Evolutionary conservation across 2,888 invertebrate genomes (phyloP).

Genomic region (Ormyrus labotus): DNA sequence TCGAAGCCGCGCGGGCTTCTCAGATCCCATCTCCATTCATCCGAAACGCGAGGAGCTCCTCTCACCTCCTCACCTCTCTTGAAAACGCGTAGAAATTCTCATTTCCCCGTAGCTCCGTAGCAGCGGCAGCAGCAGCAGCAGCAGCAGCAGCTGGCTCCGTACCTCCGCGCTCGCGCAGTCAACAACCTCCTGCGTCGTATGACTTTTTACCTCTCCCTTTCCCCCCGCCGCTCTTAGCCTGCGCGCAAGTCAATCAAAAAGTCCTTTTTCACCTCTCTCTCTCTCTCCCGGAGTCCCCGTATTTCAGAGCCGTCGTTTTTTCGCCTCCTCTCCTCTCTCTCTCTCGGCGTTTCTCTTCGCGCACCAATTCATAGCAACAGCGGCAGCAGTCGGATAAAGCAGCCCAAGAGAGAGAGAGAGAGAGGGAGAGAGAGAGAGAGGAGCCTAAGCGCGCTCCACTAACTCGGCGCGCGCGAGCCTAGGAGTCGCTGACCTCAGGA

Average conservation of each 20-base stretch:
- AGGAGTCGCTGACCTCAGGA: constrained; percentile 74
- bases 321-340: background rate
- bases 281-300: constrained; percentile 2
- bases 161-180: constrained; percentile 35
- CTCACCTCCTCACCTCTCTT: background rate
- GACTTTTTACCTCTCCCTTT: constrained; percentile 35
- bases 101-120: constrained; percentile 14
- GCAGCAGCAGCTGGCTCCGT: constrained; percentile 9
- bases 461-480: constrained; percentile 67
- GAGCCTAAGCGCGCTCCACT: constrained; percentile 73
- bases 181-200: constrained; percentile 54
- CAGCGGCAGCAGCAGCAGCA: background rate
- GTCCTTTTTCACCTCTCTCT: constrained; percentile 49
- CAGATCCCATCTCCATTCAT: background rate
- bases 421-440: constrained; percentile 47
- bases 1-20: background rate
- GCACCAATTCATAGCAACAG: constrained; percentile 71
- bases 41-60: background rate
- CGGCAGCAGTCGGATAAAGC: constrained; percentile 30
- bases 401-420: constrained; percentile 1
- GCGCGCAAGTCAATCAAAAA: constrained; percentile 52
- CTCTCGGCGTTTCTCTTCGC: constrained; percentile 59
- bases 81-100: constrained; percentile 35
- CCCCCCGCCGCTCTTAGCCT: background rate
- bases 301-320: no score